Evolutionary conservation across 2,888 invertebrate species (phyloP).

Genomic region (Drosophila mettleri): DNA sequence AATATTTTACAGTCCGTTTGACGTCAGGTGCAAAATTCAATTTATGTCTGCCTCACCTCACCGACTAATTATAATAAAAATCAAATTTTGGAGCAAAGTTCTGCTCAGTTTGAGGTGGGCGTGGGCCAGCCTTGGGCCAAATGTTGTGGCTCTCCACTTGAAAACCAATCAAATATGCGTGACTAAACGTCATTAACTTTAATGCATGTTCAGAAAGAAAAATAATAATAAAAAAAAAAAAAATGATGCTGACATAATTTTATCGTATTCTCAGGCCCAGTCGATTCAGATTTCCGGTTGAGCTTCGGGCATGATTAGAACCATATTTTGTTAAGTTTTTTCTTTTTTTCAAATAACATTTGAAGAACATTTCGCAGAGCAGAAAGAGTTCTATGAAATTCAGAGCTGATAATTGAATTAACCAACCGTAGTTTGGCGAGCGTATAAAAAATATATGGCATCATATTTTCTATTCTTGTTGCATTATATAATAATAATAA

Average conservation of each 20-base stretch:
- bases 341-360: constrained; percentile 9
- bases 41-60: constrained; percentile 31
- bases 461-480: not conserved
- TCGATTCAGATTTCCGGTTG: constrained; percentile 61
- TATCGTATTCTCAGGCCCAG: constrained; percentile 16
- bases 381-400: not conserved
- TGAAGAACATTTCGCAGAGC: constrained; percentile 3
- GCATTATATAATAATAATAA: constrained; percentile 1
- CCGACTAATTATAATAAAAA: constrained; percentile 34
- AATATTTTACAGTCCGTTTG: constrained; percentile 23
- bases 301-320: constrained; percentile 30
- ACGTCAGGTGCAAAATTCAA: constrained; percentile 44
- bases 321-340: constrained; percentile 11
- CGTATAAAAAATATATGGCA: not conserved
- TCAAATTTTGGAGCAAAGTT: constrained; percentile 17
- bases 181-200: constrained; percentile 66
- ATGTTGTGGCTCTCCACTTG: constrained; percentile 28
- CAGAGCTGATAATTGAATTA: not conserved
- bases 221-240: constrained; percentile 21
- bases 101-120: constrained; percentile 24
- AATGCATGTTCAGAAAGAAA: constrained; percentile 51
- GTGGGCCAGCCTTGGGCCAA: constrained; percentile 52
- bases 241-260: constrained; percentile 70
- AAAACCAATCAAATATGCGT: constrained; percentile 74
- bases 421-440: not conserved